Base-by-base conservation (phyloP, 37 sponge, comb jelly and placozoan species). In the Oopsacas minuta region DNA sequence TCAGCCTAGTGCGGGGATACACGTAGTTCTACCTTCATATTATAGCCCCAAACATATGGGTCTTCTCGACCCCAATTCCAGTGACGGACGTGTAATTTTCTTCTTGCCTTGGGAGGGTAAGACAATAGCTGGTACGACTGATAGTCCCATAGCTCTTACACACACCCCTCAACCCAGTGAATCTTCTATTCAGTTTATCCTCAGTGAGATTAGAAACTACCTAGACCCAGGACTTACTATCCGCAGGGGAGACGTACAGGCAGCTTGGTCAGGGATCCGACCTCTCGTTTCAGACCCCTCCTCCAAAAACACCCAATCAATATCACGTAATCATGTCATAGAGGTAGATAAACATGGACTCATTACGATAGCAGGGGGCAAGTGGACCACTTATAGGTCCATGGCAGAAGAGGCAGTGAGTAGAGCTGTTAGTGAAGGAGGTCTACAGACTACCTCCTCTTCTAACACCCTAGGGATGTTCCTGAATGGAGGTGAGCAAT, bases 291-390 rank as follows among this genome's bases (percentile, higher is more conserved):
- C 82, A 46, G 94, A 95, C 85, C 99, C 96, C 0, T 86, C 85
- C 82, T 86, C 92, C 85, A 91, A 89, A 39, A 88, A 99, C 96
- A 95, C 96, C 0, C 93, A 93, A 83, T 90, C 93, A 36, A 91
- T 99, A 10, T 89, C 99, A 12, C 86, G 99, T 32, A 99, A 94
- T 81, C 99, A 99, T 87, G 89, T 99, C 83, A 95, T 99, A 52
- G 96, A 95, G 37, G 94, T 93, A 52, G 94, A 94, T 39, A 81
- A 87, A 37, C 85, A 90, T 38, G 87, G 89, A 36, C 84, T 99
- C 83, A 86, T 99, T 75, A 99, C 96, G 36, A 99, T 99, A 34
- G 96, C 99, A n/a, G 99, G 99, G 37, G 99, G 99, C 38, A 99
- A 99, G 88, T 99, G 99, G 99, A 99, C 99, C 37, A 99, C 99